Percentiles rank a stretch among this genome's conserved stretches.
Evolutionary conservation across 1,140 invertebrate species (phyloP).

Genomic region (Chlorops oryzae): DNA sequence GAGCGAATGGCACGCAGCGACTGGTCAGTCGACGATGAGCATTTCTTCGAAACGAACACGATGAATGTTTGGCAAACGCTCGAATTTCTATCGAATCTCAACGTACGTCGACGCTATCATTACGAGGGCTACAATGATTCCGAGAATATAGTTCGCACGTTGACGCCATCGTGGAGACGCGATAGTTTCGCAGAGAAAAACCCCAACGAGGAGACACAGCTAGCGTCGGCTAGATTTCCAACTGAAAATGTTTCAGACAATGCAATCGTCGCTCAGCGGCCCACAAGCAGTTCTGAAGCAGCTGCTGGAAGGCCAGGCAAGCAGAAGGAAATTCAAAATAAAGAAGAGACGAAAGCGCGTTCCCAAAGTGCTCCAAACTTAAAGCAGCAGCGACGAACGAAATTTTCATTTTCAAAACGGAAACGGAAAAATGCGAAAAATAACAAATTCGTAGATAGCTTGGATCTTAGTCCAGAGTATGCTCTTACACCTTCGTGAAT

Average conservation of each 20-base stretch:
- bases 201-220: conserved; percentile 10
- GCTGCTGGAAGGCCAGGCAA: too few relatives aligned
- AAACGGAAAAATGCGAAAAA: too few relatives aligned
- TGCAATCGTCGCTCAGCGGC: too few relatives aligned
- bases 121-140: conserved; percentile 40
- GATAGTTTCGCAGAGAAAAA: conserved; percentile 40
- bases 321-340: too few relatives aligned
- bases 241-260: too few relatives aligned
- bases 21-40: conserved; percentile 45
- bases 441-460: too few relatives aligned
- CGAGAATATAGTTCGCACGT: conserved; percentile 34
- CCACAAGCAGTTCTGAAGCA: too few relatives aligned
- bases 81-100: conserved; percentile 36
- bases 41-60: conserved; percentile 40
- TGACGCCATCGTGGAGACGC: conserved; percentile 39
- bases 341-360: too few relatives aligned
- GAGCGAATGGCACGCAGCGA: conserved; percentile 39
- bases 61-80: conserved; percentile 46
- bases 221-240: too few relatives aligned
- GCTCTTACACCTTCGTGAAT: conserved; percentile 31
- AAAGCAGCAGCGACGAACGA: too few relatives aligned
- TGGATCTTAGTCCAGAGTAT: conserved; percentile 27
- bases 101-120: conserved; percentile 38
- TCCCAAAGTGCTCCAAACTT: too few relatives aligned
- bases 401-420: too few relatives aligned